phyloP scores from a whole-genome alignment of 2,113 vertebrate genomes.

The Hydropotes inermis region DNA sequence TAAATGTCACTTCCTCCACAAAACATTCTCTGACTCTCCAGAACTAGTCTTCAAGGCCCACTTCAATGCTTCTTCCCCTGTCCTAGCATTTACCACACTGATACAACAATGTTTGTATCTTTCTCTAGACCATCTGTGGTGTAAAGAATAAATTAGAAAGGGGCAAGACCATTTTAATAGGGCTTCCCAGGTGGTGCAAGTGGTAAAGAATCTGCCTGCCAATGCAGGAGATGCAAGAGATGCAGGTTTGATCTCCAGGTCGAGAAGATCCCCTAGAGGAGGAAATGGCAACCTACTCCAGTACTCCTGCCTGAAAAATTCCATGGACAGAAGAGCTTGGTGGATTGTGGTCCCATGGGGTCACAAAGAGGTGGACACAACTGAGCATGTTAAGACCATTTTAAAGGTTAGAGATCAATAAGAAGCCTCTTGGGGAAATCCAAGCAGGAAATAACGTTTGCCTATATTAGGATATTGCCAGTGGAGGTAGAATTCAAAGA shows the following conservation, averaged over 20 bases:
- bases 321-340: neutral
- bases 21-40: neutral
- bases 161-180: neutral
- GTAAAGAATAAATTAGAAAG: neutral
- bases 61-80: neutral
- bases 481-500: neutral
- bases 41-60: neutral
- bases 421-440: neutral
- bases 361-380: neutral
- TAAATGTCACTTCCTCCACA: neutral
- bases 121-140: neutral
- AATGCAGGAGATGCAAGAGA: neutral
- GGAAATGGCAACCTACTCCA: neutral
- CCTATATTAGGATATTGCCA: neutral
- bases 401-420: neutral
- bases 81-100: neutral
- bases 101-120: neutral
- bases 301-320: neutral
- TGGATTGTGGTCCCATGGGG: neutral
- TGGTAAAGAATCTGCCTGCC: neutral
- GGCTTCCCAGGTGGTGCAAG: neutral
- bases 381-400: neutral
- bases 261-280: neutral
- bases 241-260: neutral
- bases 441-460: neutral